phyloP scores from a whole-genome alignment of 2,888 invertebrate genomes.

The Carabus problematicus region DNA sequence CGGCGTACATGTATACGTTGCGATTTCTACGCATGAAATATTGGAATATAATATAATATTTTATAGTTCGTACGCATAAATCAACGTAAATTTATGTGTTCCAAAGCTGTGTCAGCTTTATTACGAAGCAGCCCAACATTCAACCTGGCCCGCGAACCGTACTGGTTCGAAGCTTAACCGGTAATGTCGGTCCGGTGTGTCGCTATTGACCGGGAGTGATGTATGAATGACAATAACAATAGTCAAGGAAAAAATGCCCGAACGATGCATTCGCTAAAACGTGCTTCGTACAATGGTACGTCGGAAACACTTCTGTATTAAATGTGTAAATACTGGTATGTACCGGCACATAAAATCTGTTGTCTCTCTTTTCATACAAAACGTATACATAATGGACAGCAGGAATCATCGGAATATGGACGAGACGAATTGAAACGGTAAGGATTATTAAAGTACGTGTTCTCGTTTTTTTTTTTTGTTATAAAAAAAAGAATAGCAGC shows the following conservation, averaged over 20 bases:
- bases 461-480: too few relatives aligned
- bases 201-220: conserved; percentile 16
- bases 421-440: too few relatives aligned
- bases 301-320: conserved; percentile 28
- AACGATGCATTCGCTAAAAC: conserved; percentile 7
- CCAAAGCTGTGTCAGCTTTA: conserved; percentile 36
- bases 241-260: conserved; percentile 24
- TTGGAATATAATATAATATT: conserved; percentile 40
- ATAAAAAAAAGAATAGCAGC: too few relatives aligned
- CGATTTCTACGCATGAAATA: conserved; percentile 35
- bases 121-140: conserved; percentile 12
- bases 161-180: neutral
- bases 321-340: neutral
- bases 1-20: neutral
- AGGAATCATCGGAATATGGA: too few relatives aligned
- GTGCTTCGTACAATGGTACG: conserved; percentile 20
- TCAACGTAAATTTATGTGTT: conserved; percentile 33
- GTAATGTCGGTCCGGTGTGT: neutral
- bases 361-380: too few relatives aligned
- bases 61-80: conserved; percentile 40
- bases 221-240: conserved; percentile 38
- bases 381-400: too few relatives aligned
- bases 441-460: too few relatives aligned
- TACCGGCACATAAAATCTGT: too few relatives aligned
- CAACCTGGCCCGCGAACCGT: conserved; percentile 19